Conservation (phyloP, 2,113 vertebrate genomes). For the Tenebrosternarchus preto region DNA sequence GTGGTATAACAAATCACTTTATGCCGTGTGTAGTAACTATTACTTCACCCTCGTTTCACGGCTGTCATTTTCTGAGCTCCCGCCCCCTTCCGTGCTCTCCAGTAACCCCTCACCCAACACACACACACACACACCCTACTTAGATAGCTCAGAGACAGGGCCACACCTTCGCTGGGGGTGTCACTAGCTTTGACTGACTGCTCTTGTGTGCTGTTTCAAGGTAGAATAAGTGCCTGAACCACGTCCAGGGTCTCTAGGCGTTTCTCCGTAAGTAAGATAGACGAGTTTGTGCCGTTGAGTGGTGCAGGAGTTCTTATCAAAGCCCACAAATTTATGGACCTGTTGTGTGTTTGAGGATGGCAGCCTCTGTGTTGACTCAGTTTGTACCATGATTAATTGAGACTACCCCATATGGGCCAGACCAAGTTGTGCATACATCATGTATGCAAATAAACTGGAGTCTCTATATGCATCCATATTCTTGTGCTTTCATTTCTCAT, state of each 20-base stretch:
- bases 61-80: not conserved
- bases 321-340: conserved; percentile 34
- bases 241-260: conserved; percentile 17
- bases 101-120: conserved; percentile 4
- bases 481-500: too few species aligned
- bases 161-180: conserved; percentile 24
- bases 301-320: conserved; percentile 37
- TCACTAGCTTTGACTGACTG: conserved; percentile 43
- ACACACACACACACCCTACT: too few species aligned
- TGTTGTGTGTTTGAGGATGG: not conserved
- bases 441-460: conserved; percentile 3
- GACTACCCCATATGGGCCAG: not conserved
- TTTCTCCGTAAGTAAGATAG: conserved; percentile 34
- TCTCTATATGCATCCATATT: not conserved
- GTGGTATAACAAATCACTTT: conserved; percentile 49
- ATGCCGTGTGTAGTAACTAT: conserved; percentile 41
- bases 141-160: conserved; percentile 30
- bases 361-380: conserved; percentile 16
- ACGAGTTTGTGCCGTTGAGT: conserved; percentile 17
- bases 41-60: conserved; percentile 41
- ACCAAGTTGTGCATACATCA: not conserved
- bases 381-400: conserved; percentile 19
- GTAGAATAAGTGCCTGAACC: conserved; percentile 38
- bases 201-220: conserved; percentile 35
- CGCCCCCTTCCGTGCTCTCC: conserved; percentile 11